Percentiles rank a stretch among this genome's conserved stretches.
Conservation (phyloP, 2,113 vertebrate genomes). For the Menura novaehollandiae region DNA sequence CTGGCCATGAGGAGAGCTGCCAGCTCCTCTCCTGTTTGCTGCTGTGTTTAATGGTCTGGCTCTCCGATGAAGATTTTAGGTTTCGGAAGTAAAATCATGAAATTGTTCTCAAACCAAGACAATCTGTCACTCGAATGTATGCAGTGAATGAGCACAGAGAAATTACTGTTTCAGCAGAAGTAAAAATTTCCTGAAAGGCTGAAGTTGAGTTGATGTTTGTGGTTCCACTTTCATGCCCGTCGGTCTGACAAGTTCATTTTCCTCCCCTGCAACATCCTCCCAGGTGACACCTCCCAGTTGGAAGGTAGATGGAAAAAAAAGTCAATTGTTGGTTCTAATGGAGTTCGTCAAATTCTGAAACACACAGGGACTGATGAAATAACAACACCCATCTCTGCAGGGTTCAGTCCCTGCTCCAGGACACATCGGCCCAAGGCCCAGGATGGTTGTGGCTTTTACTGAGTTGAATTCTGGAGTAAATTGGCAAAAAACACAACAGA, state of each 20-base stretch:
- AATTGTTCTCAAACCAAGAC: neutral
- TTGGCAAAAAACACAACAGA: neutral
- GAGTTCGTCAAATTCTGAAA: neutral
- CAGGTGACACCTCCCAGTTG: neutral
- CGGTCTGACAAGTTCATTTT: neutral
- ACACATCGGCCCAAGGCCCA: neutral
- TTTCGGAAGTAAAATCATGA: neutral
- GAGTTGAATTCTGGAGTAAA: neutral
- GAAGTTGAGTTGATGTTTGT: neutral
- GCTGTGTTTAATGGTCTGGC: neutral
- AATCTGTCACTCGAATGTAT: neutral
- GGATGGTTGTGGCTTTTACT: neutral
- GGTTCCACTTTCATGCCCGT: neutral
- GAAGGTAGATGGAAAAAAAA: neutral
- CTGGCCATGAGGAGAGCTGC: conserved; percentile 22
- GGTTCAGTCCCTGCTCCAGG: neutral
- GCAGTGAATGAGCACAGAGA: neutral
- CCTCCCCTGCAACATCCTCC: neutral
- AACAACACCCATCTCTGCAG: neutral
- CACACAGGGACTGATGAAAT: neutral
- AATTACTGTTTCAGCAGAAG: conserved; percentile 28
- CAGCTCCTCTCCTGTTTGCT: neutral
- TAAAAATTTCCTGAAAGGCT: neutral
- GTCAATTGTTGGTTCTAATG: neutral
- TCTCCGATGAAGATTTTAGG: neutral